These are phyloP conservation scores for Mormyrus hasselquistii DNA, from an alignment of 2,797 vertebrate genomes.

Conservation along the genomic window DNA sequence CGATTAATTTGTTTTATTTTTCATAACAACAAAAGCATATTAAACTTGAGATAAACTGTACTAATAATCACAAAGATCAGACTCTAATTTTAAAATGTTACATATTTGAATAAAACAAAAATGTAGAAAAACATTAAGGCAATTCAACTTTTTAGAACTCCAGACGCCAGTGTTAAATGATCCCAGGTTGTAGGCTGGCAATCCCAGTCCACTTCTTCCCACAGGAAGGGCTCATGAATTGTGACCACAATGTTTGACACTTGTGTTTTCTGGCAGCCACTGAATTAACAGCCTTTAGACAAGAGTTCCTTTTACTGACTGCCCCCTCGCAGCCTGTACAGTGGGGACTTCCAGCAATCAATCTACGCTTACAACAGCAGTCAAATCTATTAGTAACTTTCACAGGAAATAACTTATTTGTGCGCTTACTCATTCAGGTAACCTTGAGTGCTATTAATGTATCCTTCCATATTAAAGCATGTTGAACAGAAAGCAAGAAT, in stretches of 20 bases:
- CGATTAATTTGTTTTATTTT: neutral
- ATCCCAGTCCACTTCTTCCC: neutral
- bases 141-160: neutral
- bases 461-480: neutral
- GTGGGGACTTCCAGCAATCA: neutral
- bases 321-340: neutral
- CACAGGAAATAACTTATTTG: constrained; percentile 2
- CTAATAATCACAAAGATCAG: neutral
- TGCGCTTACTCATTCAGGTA: neutral
- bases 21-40: neutral
- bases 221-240: neutral
- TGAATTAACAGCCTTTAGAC: constrained; percentile 7
- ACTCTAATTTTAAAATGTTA: neutral
- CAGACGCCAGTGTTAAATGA: neutral
- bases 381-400: neutral
- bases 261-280: neutral
- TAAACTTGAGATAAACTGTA: neutral
- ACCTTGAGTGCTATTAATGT: neutral
- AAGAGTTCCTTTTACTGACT: neutral
- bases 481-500: neutral
- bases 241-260: neutral
- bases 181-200: neutral
- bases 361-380: neutral
- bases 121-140: neutral
- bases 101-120: neutral